Percentiles rank a stretch among this genome's conserved stretches.
phyloP scores from a whole-genome alignment of 2,113 vertebrate species.

The western clawed frog (Xenopus tropicalis) region DNA sequence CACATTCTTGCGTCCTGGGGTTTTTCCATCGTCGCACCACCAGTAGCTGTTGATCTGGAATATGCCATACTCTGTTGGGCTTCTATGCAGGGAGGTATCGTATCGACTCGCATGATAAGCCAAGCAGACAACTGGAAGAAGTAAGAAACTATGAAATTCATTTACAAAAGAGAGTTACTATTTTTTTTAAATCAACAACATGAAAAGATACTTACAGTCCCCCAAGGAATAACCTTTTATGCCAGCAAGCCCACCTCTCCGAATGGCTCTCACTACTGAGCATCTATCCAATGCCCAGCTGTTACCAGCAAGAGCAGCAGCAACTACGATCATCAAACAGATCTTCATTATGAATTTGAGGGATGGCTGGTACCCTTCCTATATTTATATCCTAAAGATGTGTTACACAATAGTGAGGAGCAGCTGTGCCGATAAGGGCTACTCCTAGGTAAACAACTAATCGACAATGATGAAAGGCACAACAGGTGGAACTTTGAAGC shows the following conservation, averaged over 20 bases:
- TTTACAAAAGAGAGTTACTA: too few relatives aligned
- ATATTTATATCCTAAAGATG: too few relatives aligned
- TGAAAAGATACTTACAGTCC: constrained; percentile 17
- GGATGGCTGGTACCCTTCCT: too few relatives aligned
- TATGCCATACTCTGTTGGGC: constrained; percentile 50
- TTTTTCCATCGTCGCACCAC: constrained; percentile 47
- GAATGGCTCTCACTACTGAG: background rate
- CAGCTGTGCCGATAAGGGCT: too few relatives aligned
- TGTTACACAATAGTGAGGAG: too few relatives aligned
- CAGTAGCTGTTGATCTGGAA: constrained; percentile 55
- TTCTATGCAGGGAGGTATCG: constrained; percentile 8
- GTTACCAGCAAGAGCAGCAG: background rate
- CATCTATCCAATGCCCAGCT: background rate
- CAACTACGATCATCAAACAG: background rate
- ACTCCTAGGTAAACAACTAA: too few relatives aligned
- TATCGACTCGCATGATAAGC: background rate
- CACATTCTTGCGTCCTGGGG: background rate
- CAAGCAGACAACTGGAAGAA: constrained; percentile 7
- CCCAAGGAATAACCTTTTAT: constrained; percentile 8
- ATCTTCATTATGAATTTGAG: background rate
- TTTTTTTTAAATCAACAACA: background rate
- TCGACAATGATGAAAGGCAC: too few relatives aligned
- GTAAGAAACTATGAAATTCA: background rate
- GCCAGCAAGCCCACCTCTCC: background rate
- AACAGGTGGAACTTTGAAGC: too few relatives aligned